A percentile compares a stretch with the other conserved stretches of the same genome.
These are phyloP conservation scores for Micoletzkya japonica DNA, from an alignment of 2,888 invertebrate genomes.

Conservation along the genomic window DNA sequence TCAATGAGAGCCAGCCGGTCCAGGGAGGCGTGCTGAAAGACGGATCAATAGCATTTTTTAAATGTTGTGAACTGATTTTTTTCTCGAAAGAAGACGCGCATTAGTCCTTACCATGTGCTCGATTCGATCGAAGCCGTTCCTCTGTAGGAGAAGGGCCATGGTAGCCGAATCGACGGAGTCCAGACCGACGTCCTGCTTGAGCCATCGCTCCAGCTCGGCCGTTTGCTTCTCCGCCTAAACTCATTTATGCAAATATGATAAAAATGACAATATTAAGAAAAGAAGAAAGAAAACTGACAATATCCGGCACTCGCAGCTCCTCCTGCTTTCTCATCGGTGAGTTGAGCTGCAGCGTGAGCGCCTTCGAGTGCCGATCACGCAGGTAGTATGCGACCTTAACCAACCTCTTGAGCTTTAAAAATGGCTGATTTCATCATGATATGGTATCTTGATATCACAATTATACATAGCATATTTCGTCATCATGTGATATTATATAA, in stretches of 20 bases:
- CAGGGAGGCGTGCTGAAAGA: conserved; percentile 1
- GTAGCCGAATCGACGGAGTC: conserved; percentile 29
- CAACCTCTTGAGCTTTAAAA: too few species aligned
- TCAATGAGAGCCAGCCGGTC: conserved; percentile 23
- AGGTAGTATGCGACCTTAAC: too few species aligned
- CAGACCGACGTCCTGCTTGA: conserved; percentile 31
- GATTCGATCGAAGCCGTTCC: conserved; percentile 37
- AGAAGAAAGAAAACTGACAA: not conserved
- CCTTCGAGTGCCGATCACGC: conserved; percentile 47
- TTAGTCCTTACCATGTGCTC: conserved; percentile 31
- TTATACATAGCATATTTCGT: too few species aligned
- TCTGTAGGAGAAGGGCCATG: conserved; percentile 31
- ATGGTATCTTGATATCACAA: too few species aligned
- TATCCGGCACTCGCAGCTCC: not conserved
- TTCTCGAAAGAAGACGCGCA: not conserved
- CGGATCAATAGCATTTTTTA: not conserved
- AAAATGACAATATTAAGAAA: not conserved
- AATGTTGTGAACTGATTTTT: not conserved
- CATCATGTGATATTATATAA: too few species aligned
- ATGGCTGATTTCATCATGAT: too few species aligned
- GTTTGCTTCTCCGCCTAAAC: conserved; percentile 18
- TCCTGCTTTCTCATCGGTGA: conserved; percentile 16
- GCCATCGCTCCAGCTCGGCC: conserved; percentile 29
- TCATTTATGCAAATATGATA: not conserved
- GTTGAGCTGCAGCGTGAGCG: conserved; percentile 41